Percentiles rank a stretch among this genome's conserved stretches.
Evolutionary conservation across 2,113 vertebrate genomes (phyloP).

Genomic region (Amblyopsis rosae): DNA sequence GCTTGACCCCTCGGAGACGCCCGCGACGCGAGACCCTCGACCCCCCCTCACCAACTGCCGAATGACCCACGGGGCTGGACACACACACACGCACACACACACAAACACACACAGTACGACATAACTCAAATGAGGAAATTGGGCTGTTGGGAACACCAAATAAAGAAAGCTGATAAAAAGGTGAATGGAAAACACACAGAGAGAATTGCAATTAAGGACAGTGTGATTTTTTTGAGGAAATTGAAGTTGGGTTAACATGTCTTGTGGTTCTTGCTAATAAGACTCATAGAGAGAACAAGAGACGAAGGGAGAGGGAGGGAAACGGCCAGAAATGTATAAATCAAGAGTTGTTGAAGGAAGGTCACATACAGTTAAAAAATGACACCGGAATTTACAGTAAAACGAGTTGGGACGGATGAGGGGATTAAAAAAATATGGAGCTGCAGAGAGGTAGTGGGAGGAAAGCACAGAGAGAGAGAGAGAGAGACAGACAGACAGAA

Average conservation of each 20-base stretch:
- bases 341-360: slow-evolving; percentile 34
- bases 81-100: not conserved
- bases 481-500: slow-evolving; percentile 16
- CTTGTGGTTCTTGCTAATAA: slow-evolving; percentile 23
- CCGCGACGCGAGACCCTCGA: slow-evolving; percentile 14
- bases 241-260: slow-evolving; percentile 40
- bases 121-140: not conserved
- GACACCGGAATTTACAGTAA: not conserved
- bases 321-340: not conserved
- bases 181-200: slow-evolving; percentile 26
- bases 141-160: not conserved
- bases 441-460: slow-evolving; percentile 10
- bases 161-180: not conserved
- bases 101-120: too few species aligned
- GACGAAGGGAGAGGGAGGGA: not conserved
- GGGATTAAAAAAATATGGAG: slow-evolving; percentile 29
- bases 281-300: slow-evolving; percentile 3
- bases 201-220: not conserved
- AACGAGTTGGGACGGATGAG: slow-evolving; percentile 3
- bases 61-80: not conserved
- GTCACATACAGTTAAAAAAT: slow-evolving; percentile 38
- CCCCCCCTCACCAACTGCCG: not conserved
- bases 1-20: slow-evolving; percentile 36
- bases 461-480: slow-evolving; percentile 7
- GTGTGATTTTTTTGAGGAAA: slow-evolving; percentile 14